Conservation (phyloP, 1,140 invertebrate genomes). For the Diachasmimorpha longicaudata region DNA sequence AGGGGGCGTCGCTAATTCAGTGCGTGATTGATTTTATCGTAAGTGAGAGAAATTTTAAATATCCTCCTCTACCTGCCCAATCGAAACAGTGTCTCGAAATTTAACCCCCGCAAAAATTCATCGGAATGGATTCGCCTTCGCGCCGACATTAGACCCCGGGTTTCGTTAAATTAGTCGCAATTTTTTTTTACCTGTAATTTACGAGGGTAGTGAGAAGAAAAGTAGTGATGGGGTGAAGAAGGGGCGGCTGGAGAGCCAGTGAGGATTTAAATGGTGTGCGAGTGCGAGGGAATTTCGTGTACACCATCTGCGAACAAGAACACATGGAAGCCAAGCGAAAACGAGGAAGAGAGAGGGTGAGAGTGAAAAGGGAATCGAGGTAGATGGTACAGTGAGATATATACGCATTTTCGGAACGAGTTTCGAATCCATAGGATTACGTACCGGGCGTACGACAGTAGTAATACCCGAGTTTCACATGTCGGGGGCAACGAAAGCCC, state of each 20-base stretch:
- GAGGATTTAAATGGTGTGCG: constrained; percentile 22
- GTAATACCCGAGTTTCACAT: constrained; percentile 16
- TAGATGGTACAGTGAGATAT: constrained; percentile 25
- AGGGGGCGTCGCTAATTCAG: too few species aligned
- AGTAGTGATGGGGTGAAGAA: background rate
- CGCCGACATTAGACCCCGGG: background rate
- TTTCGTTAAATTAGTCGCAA: background rate
- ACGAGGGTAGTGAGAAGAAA: background rate
- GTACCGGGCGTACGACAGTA: constrained; percentile 2
- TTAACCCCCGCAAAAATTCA: background rate
- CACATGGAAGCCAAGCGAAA: background rate
- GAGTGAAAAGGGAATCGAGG: background rate
- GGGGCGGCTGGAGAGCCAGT: background rate
- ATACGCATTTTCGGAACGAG: constrained; percentile 31
- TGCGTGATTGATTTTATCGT: too few species aligned
- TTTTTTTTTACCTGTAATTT: background rate
- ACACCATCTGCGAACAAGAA: constrained; percentile 24
- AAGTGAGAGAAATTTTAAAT: too few species aligned
- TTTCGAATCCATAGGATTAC: constrained; percentile 34
- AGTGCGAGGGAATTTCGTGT: constrained; percentile 12
- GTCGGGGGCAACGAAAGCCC: background rate
- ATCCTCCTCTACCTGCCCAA: too few species aligned
- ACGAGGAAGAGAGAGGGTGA: background rate
- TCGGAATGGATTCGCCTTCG: background rate
- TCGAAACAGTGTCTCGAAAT: too few species aligned